phyloP scores from a whole-genome alignment of 1,140 invertebrate species.

The Lordiphosa mommai region DNA sequence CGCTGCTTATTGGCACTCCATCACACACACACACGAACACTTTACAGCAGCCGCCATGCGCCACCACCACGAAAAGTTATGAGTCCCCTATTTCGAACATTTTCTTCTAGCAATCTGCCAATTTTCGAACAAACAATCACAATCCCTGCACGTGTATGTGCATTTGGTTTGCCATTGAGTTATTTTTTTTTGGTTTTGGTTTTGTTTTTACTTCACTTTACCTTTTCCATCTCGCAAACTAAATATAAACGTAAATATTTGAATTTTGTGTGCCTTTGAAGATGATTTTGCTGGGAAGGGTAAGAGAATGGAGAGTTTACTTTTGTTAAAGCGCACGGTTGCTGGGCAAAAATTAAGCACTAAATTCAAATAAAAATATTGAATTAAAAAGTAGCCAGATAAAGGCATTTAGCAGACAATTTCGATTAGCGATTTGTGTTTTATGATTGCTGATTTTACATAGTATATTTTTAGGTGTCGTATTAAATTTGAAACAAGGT shows the following conservation, averaged over 20 bases:
- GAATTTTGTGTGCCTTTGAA: slow-evolving; percentile 32
- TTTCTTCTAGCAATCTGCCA: slow-evolving; percentile 3
- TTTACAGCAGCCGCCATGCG: slow-evolving; percentile 3
- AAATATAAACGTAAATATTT: slow-evolving; percentile 50
- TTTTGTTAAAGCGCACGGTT: slow-evolving; percentile 9
- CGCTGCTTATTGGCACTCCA: slow-evolving; percentile 22
- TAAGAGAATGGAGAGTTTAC: slow-evolving; percentile 10
- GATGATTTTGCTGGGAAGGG: slow-evolving; percentile 8
- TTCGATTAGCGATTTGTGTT: too few species aligned
- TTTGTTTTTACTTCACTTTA: slow-evolving; percentile 13
- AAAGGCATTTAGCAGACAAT: too few species aligned
- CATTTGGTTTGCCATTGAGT: slow-evolving; percentile 25
- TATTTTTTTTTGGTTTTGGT: slow-evolving; percentile 16
- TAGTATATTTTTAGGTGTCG: too few species aligned
- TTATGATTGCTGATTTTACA: too few species aligned
- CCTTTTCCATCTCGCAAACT: slow-evolving; percentile 15
- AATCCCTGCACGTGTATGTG: slow-evolving; percentile 40
- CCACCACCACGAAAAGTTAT: neutral
- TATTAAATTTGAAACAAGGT: too few species aligned
- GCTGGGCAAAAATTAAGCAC: neutral
- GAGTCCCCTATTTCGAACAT: neutral
- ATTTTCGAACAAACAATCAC: slow-evolving; percentile 14
- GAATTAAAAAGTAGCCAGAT: too few species aligned
- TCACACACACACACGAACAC: slow-evolving; percentile 1
- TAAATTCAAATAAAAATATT: slow-evolving; percentile 15